Evolutionary conservation across 2,888 invertebrate genomes (phyloP).

Genomic region (Dendrolimus houi): DNA sequence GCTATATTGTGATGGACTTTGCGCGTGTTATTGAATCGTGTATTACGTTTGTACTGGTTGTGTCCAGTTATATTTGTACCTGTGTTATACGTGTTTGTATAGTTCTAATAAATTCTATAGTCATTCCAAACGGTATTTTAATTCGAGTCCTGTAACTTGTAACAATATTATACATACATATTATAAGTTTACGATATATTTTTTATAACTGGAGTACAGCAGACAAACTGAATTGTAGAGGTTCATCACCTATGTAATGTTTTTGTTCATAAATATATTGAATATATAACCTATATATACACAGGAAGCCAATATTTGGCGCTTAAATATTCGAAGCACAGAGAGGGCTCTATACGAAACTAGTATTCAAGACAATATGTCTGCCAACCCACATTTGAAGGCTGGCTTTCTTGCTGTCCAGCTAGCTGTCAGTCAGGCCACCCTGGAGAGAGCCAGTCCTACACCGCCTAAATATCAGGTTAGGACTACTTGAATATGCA

Average conservation of each 20-base stretch:
- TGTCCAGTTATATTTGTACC: no score
- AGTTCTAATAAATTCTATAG: no score
- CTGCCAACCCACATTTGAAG: constrained; percentile 35
- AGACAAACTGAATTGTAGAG: constrained; percentile 22
- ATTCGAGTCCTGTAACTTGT: no score
- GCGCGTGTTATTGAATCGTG: no score
- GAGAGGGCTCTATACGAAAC: constrained; percentile 37
- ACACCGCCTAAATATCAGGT: constrained; percentile 31
- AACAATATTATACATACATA: no score
- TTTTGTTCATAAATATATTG: not conserved
- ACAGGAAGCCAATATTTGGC: constrained; percentile 35
- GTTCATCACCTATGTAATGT: constrained; percentile 10
- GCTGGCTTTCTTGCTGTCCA: constrained; percentile 55
- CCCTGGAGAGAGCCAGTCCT: constrained; percentile 27
- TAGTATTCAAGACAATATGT: constrained; percentile 4
- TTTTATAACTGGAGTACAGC: not conserved
- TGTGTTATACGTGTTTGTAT: no score
- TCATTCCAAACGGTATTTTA: no score
- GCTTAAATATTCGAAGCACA: constrained; percentile 46
- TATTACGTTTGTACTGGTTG: no score
- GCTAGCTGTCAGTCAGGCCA: constrained; percentile 45
- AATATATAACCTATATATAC: no score
- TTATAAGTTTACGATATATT: not conserved
- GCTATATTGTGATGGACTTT: no score
- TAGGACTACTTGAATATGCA: not conserved